Evolutionary conservation across 2,797 vertebrate species (phyloP).

Genomic region (Benthosema pterotum): DNA sequence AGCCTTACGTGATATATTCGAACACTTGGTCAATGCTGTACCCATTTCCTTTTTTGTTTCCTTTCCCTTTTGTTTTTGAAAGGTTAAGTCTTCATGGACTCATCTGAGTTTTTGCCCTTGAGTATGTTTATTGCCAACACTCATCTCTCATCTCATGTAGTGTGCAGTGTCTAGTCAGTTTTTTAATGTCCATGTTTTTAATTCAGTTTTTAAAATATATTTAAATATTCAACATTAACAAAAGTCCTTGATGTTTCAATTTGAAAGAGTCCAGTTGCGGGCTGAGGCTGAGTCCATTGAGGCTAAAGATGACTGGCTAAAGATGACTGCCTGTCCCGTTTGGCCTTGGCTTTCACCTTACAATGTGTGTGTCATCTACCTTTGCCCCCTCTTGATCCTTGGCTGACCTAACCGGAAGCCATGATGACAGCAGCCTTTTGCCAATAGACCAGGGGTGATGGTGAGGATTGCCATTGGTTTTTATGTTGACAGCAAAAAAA

Average conservation of each 20-base stretch:
- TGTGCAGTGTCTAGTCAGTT: slow-evolving; percentile 43
- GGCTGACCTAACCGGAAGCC: slow-evolving; percentile 99
- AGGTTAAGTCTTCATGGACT: slow-evolving; percentile 11
- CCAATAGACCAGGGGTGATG: slow-evolving; percentile 99
- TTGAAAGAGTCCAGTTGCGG: slow-evolving; percentile 99
- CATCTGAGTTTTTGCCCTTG: slow-evolving; percentile 18
- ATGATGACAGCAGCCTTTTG: slow-evolving; percentile 99
- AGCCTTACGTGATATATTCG: slow-evolving; percentile 8
- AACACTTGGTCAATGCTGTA: slow-evolving; percentile 5
- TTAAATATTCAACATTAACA: slow-evolving; percentile 93
- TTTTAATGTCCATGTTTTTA: slow-evolving; percentile 63
- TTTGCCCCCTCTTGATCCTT: slow-evolving; percentile 99
- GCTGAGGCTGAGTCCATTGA: slow-evolving; percentile 99
- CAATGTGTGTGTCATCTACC: slow-evolving; percentile 98
- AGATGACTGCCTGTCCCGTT: slow-evolving; percentile 99
- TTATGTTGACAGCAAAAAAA: slow-evolving; percentile 73
- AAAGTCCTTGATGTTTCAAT: slow-evolving; percentile 99
- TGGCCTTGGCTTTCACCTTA: slow-evolving; percentile 99
- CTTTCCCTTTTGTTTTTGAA: slow-evolving; percentile 11
- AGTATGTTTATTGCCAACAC: slow-evolving; percentile 18
- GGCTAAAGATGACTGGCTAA: slow-evolving; percentile 90
- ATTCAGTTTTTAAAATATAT: slow-evolving; percentile 61
- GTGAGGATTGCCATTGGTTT: slow-evolving; percentile 98
- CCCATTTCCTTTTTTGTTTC: too few species aligned
- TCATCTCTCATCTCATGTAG: slow-evolving; percentile 30